A percentile compares a stretch with the other conserved stretches of the same genome.
These are phyloP conservation scores for Erythrocercus mccallii DNA, from an alignment of 2,113 vertebrate species.

Conservation along the genomic window DNA sequence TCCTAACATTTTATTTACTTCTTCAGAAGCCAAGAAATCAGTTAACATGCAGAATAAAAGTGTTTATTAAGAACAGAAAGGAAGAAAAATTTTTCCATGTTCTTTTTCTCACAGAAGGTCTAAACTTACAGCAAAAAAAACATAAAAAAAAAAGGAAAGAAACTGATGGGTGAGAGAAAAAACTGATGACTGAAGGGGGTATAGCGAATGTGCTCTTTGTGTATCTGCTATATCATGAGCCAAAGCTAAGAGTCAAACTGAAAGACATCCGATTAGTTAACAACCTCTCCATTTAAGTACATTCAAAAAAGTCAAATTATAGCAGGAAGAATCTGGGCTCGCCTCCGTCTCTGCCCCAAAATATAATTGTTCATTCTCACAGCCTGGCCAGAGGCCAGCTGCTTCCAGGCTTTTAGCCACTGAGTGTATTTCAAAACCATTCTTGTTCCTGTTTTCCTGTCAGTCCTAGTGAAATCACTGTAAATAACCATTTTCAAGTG, in stretches of 20 bases:
- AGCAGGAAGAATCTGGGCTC: background rate
- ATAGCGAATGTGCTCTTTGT: background rate
- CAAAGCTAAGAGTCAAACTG: background rate
- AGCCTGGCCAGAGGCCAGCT: background rate
- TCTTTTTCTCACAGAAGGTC: background rate
- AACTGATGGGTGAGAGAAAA: background rate
- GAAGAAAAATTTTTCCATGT: background rate
- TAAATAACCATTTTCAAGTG: background rate
- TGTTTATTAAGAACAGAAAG: background rate
- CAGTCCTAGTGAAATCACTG: background rate
- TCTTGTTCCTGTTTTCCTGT: background rate
- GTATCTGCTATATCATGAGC: background rate
- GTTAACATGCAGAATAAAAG: background rate
- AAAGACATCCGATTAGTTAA: slow-evolving; percentile 13
- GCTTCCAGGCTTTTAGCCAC: slow-evolving; percentile 25
- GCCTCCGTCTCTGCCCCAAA: background rate
- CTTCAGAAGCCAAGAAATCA: background rate
- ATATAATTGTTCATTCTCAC: background rate
- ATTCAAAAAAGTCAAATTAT: background rate
- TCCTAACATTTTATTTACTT: slow-evolving; percentile 13
- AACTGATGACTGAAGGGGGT: background rate
- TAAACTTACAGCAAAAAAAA: background rate
- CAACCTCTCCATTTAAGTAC: background rate
- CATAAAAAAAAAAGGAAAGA: background rate
- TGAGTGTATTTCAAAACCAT: background rate